Evolutionary conservation across 1,140 invertebrate genomes (phyloP).

Genomic region (Theocolax elegans): DNA sequence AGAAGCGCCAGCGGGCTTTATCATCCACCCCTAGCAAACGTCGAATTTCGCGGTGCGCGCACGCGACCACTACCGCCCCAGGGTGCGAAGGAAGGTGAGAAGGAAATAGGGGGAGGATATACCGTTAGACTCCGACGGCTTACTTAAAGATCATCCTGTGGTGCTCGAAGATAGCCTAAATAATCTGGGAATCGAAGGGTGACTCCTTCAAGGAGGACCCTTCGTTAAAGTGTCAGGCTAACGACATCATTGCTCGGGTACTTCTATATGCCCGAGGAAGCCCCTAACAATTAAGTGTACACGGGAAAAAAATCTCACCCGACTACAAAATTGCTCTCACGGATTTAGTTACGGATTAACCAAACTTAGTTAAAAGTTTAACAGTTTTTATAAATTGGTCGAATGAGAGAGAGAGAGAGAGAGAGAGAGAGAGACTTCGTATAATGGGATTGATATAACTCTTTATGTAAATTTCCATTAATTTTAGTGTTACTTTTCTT

Average conservation of each 20-base stretch:
- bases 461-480: too few relatives aligned
- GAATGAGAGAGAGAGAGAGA: too few relatives aligned
- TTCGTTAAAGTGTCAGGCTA: slow-evolving; percentile 56
- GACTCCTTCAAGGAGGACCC: slow-evolving; percentile 37
- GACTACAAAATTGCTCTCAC: background rate
- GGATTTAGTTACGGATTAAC: background rate
- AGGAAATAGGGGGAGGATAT: slow-evolving; percentile 23
- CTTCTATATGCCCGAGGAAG: background rate
- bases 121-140: background rate
- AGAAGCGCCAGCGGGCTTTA: slow-evolving; percentile 7
- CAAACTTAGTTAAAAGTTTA: too few relatives aligned
- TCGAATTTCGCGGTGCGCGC: slow-evolving; percentile 18
- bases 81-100: slow-evolving; percentile 1
- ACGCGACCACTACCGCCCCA: slow-evolving; percentile 3
- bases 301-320: too few relatives aligned
- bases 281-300: background rate
- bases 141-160: slow-evolving; percentile 43
- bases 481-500: too few relatives aligned
- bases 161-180: slow-evolving; percentile 50
- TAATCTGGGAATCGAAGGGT: slow-evolving; percentile 48
- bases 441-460: too few relatives aligned
- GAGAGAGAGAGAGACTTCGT: too few relatives aligned
- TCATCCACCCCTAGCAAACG: slow-evolving; percentile 1
- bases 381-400: too few relatives aligned
- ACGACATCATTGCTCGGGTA: slow-evolving; percentile 47